phyloP scores from a whole-genome alignment of 2,888 invertebrate species.

The Machimus atricapillus region DNA sequence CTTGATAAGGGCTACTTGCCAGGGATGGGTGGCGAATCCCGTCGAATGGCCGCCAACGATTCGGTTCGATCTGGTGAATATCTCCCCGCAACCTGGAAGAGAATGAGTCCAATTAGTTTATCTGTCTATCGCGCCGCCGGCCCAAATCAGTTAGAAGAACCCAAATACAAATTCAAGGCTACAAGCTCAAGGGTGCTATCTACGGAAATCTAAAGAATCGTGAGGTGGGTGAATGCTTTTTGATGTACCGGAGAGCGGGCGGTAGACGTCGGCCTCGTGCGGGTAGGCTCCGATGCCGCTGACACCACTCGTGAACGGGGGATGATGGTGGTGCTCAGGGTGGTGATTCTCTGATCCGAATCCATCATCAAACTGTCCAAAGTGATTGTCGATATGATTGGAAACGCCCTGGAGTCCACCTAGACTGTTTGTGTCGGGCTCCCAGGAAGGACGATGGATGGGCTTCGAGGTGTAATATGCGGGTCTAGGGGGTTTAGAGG shows the following conservation, averaged over 20 bases:
- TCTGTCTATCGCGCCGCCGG: not conserved
- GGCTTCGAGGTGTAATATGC: slow-evolving; percentile 13
- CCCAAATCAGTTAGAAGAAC: not conserved
- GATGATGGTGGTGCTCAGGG: not conserved
- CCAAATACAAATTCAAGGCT: not conserved
- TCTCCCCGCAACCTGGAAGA: slow-evolving; percentile 85
- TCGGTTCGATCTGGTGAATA: slow-evolving; percentile 84
- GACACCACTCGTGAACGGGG: not conserved
- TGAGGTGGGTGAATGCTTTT: slow-evolving; percentile 8
- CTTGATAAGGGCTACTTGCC: slow-evolving; percentile 93
- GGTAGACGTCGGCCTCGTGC: slow-evolving; percentile 52
- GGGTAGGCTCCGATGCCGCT: slow-evolving; percentile 25
- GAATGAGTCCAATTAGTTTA: slow-evolving; percentile 43
- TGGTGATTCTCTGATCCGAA: slow-evolving; percentile 44
- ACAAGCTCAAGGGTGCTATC: slow-evolving; percentile 14
- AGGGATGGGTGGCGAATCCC: slow-evolving; percentile 90
- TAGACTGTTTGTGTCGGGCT: slow-evolving; percentile 58
- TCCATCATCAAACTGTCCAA: slow-evolving; percentile 51
- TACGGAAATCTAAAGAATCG: not conserved
- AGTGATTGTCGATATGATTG: slow-evolving; percentile 60
- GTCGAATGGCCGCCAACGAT: slow-evolving; percentile 92
- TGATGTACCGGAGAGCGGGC: slow-evolving; percentile 60
- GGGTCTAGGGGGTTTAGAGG: slow-evolving; percentile 49
- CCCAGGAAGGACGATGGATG: slow-evolving; percentile 52
- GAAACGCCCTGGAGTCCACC: slow-evolving; percentile 55